Base-by-base conservation (phyloP, 1,140 invertebrate species). In the Drosophila littoralis region DNA sequence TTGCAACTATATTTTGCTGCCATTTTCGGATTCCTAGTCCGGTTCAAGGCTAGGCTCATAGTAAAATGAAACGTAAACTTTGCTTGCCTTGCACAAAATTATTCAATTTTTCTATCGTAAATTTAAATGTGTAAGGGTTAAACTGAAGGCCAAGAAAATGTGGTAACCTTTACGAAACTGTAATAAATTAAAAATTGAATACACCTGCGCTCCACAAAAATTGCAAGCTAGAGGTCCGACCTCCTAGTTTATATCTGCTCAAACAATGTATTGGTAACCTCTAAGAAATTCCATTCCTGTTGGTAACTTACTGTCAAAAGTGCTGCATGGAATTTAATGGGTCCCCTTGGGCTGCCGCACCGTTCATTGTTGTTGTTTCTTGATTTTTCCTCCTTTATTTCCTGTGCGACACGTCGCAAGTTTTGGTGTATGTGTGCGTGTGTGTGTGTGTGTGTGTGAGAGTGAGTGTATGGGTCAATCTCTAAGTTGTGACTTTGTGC, bases 401-500 rank as follows among this genome's bases (percentile, higher is more conserved):
- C 22, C 13, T n/a, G 9, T 58, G 17, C 15, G 15, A 7, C 59
- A 63, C 35, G 54, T 64, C 17, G n/a, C 28, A 32, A 43, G 50
- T 52, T 40, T 33, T 10, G 22, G 40, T 22, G 6, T n/a, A 36
- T 7, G 33, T 46, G 40, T 65, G 42, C 6, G 46, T 12, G n/a
- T 33, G 9, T 28, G 28, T 54, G 36, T 8, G 42, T 28, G 8
- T 35, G 54, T 57, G 36, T 28, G 12, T 58, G 12, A 4, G 22
- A 28, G 17, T 36, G 40, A n/a, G 2, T n/a, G 57, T 12, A 22
- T 28, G 42, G 33, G 32, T 33, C 15, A 50, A 51, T 22, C 15
- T 70, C 17, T 9, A 17, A 22, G 35, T 9, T 55, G 36, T 57
- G 69, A 65, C 52, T 71, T 57, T 71, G 28, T 65, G 36, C 51